Evolutionary conservation across 1,140 invertebrate genomes (phyloP), one percentile per base, ranked within the genome.

Genomic region (Orussus abietinus): DNA sequence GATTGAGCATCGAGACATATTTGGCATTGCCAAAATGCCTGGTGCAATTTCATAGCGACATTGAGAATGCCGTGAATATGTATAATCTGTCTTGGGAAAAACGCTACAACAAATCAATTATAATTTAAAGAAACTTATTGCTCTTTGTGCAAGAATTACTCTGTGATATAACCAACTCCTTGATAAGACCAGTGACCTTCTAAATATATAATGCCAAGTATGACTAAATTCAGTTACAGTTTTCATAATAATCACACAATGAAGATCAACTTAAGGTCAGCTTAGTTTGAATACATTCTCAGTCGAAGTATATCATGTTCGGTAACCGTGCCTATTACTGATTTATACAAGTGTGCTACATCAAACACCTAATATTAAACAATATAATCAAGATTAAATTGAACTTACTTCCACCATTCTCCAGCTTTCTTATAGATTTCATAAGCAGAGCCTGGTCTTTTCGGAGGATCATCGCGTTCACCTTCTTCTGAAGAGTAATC

Each of bases 1-100:
- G 44, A 76, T 62, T 28, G 83, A 80, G 32, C 79, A 75, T 10
- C 86, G 77, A 1, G 85, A 88, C 86, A 89, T 88, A 61, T 89
- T 89, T 2, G 86, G 86, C 75, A 88, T 86, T 12, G 83, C 83
- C 42, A 88, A 74, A 42, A 85, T 76, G 13, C 85, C 86, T 3
- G 85, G 85, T 0, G 84, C 84, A 42, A 88, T 72, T 65, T 86
- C 84, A 45, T 85, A 80, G 12, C 85, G 79, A 70, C 84, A 85
- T 45, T 80, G 79, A n/a, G 86, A 87, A 25, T 80, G 61, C 26
- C 74, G 75, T 0, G 85, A 88, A 66, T 89, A 89, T 4, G 86
- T 88, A 65, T 86, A 89, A 69, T 88, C 85, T 47, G 86, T 88
- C 72, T 88, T 88, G 4, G 85, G 85, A 53, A 84, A 87, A 59